phyloP scores from a whole-genome alignment of 2,113 vertebrate species.

The Poeciliopsis turrubarensis region DNA sequence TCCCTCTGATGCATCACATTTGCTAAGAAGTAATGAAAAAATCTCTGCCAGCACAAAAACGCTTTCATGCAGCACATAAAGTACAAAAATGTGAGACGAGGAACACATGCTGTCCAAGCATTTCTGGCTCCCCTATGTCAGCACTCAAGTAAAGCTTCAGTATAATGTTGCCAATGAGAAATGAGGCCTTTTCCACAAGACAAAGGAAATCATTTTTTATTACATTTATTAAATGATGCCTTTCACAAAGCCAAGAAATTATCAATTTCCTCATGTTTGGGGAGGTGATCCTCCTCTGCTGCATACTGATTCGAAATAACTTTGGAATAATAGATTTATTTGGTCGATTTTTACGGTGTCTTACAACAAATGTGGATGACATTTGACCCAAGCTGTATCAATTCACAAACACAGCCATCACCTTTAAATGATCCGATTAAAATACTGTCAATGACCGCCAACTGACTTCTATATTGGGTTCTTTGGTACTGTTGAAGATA shows the following conservation, averaged over 20 bases:
- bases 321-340: neutral
- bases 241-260: neutral
- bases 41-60: conserved; percentile 28
- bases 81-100: conserved; percentile 19
- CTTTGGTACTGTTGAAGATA: conserved; percentile 12
- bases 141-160: conserved; percentile 6
- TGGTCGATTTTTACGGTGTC: neutral
- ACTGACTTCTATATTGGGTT: conserved; percentile 13
- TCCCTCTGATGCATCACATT: conserved; percentile 36
- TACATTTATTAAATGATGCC: conserved; percentile 1
- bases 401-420: neutral
- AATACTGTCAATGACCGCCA: conserved; percentile 1
- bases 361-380: neutral
- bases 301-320: neutral
- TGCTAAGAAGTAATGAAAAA: conserved; percentile 23
- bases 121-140: conserved; percentile 7
- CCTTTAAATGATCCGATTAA: neutral
- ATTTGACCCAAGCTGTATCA: neutral
- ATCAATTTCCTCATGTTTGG: neutral
- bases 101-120: conserved; percentile 6
- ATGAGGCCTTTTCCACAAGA: neutral
- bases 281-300: conserved; percentile 1
- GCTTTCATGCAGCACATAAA: conserved; percentile 31
- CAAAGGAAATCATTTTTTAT: conserved; percentile 13
- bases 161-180: conserved; percentile 9